Evolutionary conservation across 2,797 vertebrate genomes (phyloP), one percentile per base, ranked within the genome.

Genomic region (Mormyrus proboscirostris): DNA sequence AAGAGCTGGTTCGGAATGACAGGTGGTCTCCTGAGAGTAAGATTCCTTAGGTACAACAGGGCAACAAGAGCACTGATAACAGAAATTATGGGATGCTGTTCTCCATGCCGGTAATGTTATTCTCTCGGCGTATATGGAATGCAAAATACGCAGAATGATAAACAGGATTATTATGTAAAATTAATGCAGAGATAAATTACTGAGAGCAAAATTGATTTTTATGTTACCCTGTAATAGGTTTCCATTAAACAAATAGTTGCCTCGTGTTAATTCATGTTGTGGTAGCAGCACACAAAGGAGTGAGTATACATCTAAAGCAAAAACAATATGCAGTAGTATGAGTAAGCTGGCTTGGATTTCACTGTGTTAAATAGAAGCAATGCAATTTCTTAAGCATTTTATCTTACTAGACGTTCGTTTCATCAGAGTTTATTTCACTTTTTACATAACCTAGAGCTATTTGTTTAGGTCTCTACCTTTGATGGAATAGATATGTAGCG

Each of bases 171-270:
- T 62, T 47, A 47, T 49, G 38, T 65, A 65, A 69, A 62, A 88
- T 65, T 57, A 62, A 88, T 65, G 86, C 86, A 47, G 50, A 62
- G 86, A 41, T 65, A 49, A 25, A 69, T 65, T 88, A 44, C 86
- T 62, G 38, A 88, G n/a, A 38, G 19, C 57, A 44, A 57, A 65
- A 88, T 88, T 49, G 55, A 88, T 65, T 88, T 62, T 62, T 88
- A n/a, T 88, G 86, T 65, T 62, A 44, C 3, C 41, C 41, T 14
- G 9, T 29, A 88, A 69, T 88, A 44, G 55, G 57, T 65, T 88
- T 69, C 41, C 86, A 65, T 88, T 65, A 88, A 49, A 87, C 53
- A 88, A 88, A 62, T 65, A 87, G 41, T 49, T 88, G 57, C 16
- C 41, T 44, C 4, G 19, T 88, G 86, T 65, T 69, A 88, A 88